phyloP scores from a whole-genome alignment of 1,140 invertebrate species.

The Tyrophagus putrescentiae region DNA sequence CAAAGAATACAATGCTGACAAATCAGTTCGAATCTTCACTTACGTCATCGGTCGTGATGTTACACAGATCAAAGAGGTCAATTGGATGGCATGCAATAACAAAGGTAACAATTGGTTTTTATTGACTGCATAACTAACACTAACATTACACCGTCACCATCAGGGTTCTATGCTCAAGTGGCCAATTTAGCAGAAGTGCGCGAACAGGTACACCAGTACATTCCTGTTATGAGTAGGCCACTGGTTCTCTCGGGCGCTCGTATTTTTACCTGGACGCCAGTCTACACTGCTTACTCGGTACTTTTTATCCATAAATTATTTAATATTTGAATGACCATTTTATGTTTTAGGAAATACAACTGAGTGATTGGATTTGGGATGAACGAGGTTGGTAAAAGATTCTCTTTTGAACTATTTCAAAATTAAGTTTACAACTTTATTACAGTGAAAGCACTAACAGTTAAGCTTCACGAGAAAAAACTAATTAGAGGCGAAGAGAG shows the following conservation, averaged over 20 bases:
- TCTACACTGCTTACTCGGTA: slow-evolving; percentile 59
- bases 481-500: too few relatives aligned
- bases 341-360: slow-evolving; percentile 54
- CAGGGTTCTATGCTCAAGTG: slow-evolving; percentile 82
- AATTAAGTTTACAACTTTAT: too few relatives aligned
- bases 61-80: slow-evolving; percentile 71
- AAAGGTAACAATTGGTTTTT: too few relatives aligned
- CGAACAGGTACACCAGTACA: slow-evolving; percentile 73
- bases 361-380: slow-evolving; percentile 77
- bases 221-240: slow-evolving; percentile 75
- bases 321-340: neutral
- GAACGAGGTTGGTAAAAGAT: slow-evolving; percentile 30
- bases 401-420: neutral
- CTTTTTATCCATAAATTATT: neutral
- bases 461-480: too few relatives aligned
- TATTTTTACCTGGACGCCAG: slow-evolving; percentile 72
- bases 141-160: neutral
- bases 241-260: slow-evolving; percentile 54
- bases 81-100: slow-evolving; percentile 94
- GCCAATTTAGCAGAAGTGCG: slow-evolving; percentile 75
- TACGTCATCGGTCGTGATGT: slow-evolving; percentile 92
- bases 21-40: slow-evolving; percentile 81
- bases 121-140: neutral
- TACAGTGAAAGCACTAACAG: slow-evolving; percentile 8
- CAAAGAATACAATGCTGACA: slow-evolving; percentile 52